These are phyloP conservation scores for Lagorchestes hirsutus DNA, from an alignment of 2,797 vertebrate species.

Conservation along the genomic window DNA sequence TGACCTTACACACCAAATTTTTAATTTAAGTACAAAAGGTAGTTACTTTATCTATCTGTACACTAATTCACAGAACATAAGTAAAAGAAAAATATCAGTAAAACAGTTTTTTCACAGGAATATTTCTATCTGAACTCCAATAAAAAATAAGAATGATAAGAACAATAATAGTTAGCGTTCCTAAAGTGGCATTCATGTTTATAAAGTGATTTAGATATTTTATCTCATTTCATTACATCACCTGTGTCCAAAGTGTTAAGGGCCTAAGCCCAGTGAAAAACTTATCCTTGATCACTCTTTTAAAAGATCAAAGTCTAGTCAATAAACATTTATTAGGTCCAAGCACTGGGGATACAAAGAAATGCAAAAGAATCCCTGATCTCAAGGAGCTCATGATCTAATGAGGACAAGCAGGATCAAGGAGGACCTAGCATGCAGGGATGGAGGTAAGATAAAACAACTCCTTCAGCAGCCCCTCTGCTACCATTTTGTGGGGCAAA, in stretches of 20 bases:
- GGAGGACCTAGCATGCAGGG: background rate
- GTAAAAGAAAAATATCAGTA: background rate
- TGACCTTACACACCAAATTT: background rate
- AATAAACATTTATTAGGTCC: background rate
- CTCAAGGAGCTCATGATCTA: background rate
- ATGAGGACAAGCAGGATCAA: background rate
- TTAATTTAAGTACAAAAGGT: background rate
- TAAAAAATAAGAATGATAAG: background rate
- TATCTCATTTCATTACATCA: background rate
- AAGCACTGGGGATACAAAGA: background rate
- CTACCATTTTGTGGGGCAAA: background rate
- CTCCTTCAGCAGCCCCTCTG: background rate
- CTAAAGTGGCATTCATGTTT: background rate
- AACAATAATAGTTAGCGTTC: background rate
- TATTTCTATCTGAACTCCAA: background rate
- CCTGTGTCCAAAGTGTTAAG: background rate
- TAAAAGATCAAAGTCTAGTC: background rate
- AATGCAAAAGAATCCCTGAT: background rate
- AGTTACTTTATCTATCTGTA: background rate
- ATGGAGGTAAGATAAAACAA: background rate
- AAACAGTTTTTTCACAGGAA: background rate
- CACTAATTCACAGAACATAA: background rate
- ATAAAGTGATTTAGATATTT: background rate
- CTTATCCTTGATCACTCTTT: background rate
- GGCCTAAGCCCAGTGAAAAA: background rate